These are phyloP conservation scores for Acronicta psi DNA, from an alignment of 2,888 invertebrate species.

Conservation along the genomic window DNA sequence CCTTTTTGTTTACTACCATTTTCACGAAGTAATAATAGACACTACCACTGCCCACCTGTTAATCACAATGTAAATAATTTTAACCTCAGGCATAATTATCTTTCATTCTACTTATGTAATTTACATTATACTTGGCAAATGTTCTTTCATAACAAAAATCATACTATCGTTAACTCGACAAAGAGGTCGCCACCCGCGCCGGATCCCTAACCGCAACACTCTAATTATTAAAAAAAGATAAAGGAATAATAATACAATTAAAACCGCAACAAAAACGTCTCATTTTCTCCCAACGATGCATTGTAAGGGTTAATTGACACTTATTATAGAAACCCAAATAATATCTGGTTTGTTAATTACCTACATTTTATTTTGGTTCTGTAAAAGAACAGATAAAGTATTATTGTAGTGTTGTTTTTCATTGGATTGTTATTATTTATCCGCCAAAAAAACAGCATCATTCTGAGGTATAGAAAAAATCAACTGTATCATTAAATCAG, in stretches of 20 bases:
- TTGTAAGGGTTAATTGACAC: slow-evolving; percentile 62
- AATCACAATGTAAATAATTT: slow-evolving; percentile 48
- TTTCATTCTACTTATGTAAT: slow-evolving; percentile 30
- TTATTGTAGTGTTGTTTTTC: slow-evolving; percentile 19
- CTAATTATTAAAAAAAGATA: slow-evolving; percentile 45
- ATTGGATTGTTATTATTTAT: slow-evolving; percentile 19
- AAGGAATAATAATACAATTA: slow-evolving; percentile 68
- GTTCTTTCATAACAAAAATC: slow-evolving; percentile 63
- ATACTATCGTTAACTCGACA: slow-evolving; percentile 65
- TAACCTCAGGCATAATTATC: slow-evolving; percentile 41
- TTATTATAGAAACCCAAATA: slow-evolving; percentile 55
- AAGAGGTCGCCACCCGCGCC: slow-evolving; percentile 47
- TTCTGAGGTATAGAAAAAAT: slow-evolving; percentile 7
- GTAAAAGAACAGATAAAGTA: slow-evolving; percentile 21
- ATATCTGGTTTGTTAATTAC: slow-evolving; percentile 37
- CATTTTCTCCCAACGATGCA: slow-evolving; percentile 57
- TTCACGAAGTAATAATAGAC: not conserved
- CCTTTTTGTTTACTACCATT: not conserved
- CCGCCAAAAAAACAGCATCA: slow-evolving; percentile 6
- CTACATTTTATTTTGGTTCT: slow-evolving; percentile 28
- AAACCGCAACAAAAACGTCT: slow-evolving; percentile 71
- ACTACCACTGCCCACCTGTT: slow-evolving; percentile 36
- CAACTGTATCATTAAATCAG: slow-evolving; percentile 22
- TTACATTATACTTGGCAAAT: slow-evolving; percentile 56
- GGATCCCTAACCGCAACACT: slow-evolving; percentile 40